Percentiles rank a stretch among this genome's conserved stretches.
These are phyloP conservation scores for Drosophila repletoides DNA, from an alignment of 1,140 invertebrate species.

Conservation along the genomic window DNA sequence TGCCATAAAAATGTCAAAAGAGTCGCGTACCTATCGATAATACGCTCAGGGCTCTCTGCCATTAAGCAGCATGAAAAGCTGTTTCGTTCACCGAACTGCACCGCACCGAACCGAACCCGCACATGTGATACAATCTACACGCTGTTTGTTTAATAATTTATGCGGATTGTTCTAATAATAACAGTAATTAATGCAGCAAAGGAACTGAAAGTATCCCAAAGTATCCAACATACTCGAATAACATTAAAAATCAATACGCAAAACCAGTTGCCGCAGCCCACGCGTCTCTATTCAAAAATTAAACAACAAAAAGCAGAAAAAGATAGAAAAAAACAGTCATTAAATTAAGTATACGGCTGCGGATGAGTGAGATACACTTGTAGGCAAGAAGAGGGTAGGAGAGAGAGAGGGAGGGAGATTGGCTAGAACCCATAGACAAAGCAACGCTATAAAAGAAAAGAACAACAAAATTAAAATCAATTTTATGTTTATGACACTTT, in stretches of 20 bases:
- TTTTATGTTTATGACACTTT: conserved; percentile 74
- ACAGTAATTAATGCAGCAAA: conserved; percentile 65
- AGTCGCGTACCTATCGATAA: conserved; percentile 20
- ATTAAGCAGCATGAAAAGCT: conserved; percentile 65
- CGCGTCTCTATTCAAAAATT: conserved; percentile 51
- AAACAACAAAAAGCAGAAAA: conserved; percentile 9
- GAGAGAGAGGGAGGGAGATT: conserved; percentile 26
- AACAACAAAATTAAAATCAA: conserved; percentile 60
- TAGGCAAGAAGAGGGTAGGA: background rate
- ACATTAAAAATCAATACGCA: conserved; percentile 59
- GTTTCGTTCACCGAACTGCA: conserved; percentile 20
- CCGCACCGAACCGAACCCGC: no score
- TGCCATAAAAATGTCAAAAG: conserved; percentile 23
- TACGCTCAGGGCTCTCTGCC: conserved; percentile 34
- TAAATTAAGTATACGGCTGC: conserved; percentile 25
- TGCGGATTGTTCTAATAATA: conserved; percentile 66
- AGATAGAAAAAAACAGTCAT: conserved; percentile 15
- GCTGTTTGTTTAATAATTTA: conserved; percentile 53
- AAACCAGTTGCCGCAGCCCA: conserved; percentile 38
- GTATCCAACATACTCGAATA: conserved; percentile 9
- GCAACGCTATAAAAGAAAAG: background rate
- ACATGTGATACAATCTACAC: conserved; percentile 63
- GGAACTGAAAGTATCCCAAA: conserved; percentile 23
- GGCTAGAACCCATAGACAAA: conserved; percentile 41
- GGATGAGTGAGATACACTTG: background rate